Evolutionary conservation across 2,797 vertebrate species (phyloP).

Genomic region (Pantherophis alleghaniensis): DNA sequence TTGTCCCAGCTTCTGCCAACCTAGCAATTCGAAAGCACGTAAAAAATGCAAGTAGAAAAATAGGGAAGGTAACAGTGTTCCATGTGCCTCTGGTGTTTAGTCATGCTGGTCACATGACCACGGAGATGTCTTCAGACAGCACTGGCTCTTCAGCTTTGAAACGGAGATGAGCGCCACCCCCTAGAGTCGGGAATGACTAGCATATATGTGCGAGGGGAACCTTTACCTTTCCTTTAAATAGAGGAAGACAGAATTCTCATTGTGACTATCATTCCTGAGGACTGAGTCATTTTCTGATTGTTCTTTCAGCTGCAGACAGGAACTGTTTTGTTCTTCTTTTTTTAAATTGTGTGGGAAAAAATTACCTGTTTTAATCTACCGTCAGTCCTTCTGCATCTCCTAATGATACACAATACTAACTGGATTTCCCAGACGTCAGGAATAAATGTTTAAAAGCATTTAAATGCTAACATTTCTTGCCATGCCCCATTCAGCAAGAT

Average conservation of each 20-base stretch:
- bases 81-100: too few species aligned
- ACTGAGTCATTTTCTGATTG: background rate
- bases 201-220: too few species aligned
- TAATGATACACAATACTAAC: background rate
- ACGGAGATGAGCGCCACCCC: too few species aligned
- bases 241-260: background rate
- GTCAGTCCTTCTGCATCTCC: background rate
- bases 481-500: conserved; percentile 7
- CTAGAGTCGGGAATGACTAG: too few species aligned
- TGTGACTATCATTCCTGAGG: background rate
- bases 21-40: too few species aligned
- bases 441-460: conserved; percentile 8
- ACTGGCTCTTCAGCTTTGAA: too few species aligned
- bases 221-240: background rate
- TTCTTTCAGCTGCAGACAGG: background rate
- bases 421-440: background rate
- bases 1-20: too few species aligned
- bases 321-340: background rate
- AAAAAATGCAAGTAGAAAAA: too few species aligned
- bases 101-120: too few species aligned
- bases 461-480: conserved; percentile 7
- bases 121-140: too few species aligned
- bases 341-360: background rate
- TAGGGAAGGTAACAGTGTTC: too few species aligned
- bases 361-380: background rate